Base-by-base conservation (phyloP, 2,888 invertebrate species). In the Smittia aterrima region DNA sequence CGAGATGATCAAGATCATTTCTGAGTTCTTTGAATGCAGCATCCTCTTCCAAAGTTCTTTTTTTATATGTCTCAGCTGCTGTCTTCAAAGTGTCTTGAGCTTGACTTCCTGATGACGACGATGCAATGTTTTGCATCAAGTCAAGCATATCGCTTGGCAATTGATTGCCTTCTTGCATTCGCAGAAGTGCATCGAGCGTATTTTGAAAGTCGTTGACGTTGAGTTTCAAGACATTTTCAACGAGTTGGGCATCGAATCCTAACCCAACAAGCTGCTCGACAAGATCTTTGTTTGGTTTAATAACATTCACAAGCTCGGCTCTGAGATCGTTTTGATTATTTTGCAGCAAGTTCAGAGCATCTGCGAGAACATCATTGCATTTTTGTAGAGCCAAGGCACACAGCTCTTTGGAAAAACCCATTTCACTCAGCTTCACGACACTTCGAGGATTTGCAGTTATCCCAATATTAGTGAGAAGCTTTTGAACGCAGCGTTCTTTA, bases 301-400 rank as follows among this genome's bases (percentile, higher is more conserved):
- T 71, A 0, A 75, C 22, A 1, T 77, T 75, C 1, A 79, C 76
- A 18, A 80, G 24, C 1, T 78, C 77, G 3, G 76, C 70, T 18
- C 76, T 66, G 62, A 83, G 67, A 53, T 79, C 79, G 0, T 77
- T 78, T 2, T 77, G 70, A 53, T 77, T 77, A 0, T 78, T 78
- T 77, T 82, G 81, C 53, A 83, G 71, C 62, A 82, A 82, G 78
- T 88, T 82, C 32, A 92, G 85, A 27, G 92, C 91, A 53, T 85
- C 84, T 0, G 87, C 85, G n/a, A 89, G 85, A 79, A 89, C 85
- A 82, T 93, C 93, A 79, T 91, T 88, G 67, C 88, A 81, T 79
- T 86, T 86, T 76, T 86, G 83, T 27, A 93, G 83, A 0, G 92
- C 92, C 1, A 83, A 80, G 0, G 85, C 80, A 0, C 89, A 88